Percentiles rank a stretch among this genome's conserved stretches.
Conservation (phyloP, 2,797 vertebrate genomes). For the Diceros bicornis region DNA sequence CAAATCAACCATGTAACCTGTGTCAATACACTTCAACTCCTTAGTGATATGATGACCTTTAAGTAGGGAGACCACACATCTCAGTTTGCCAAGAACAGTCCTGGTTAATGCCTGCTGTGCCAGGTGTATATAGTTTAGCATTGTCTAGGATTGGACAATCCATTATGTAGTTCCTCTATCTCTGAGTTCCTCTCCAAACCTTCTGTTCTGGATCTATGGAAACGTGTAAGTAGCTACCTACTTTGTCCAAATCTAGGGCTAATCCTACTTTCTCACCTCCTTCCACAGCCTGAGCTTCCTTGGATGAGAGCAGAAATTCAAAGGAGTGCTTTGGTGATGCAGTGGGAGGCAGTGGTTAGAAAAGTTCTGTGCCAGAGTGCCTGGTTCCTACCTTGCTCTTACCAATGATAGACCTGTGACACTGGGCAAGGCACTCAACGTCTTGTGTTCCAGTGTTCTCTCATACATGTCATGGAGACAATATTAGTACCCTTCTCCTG, state of each 20-base stretch:
- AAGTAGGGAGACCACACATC: background rate
- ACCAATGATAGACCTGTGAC: background rate
- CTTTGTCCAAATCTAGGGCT: background rate
- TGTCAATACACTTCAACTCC: background rate
- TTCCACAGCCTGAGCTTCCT: background rate
- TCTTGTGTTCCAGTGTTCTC: background rate
- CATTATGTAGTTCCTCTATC: background rate
- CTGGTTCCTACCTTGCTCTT: background rate
- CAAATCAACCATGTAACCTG: background rate
- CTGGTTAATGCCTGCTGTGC: background rate
- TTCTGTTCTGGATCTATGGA: background rate
- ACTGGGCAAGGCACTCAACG: background rate
- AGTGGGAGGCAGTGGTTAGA: background rate
- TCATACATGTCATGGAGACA: background rate
- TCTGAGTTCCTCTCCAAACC: background rate
- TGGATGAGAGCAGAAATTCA: constrained; percentile 11
- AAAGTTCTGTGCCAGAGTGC: background rate
- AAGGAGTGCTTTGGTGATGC: background rate
- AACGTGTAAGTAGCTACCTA: background rate
- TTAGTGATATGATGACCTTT: background rate
- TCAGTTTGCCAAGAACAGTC: background rate
- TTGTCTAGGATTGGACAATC: background rate
- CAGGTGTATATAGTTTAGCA: background rate
- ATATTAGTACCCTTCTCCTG: background rate
- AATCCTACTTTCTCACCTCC: background rate